These are phyloP conservation scores for Melanotaenia boesemani DNA, from an alignment of 2,797 vertebrate species.

Conservation along the genomic window DNA sequence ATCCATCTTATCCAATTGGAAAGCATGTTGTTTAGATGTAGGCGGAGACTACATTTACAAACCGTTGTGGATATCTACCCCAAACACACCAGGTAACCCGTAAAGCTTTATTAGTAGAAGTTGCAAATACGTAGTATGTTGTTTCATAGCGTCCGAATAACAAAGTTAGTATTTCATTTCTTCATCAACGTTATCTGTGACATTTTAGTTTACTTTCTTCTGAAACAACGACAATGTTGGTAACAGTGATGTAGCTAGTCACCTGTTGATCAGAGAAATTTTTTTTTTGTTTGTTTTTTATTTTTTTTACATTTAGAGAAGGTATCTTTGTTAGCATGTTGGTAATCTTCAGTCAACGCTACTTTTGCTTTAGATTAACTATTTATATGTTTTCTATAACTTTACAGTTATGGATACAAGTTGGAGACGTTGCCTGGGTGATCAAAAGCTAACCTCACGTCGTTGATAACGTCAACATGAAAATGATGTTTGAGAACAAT, in stretches of 20 bases:
- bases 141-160: background rate
- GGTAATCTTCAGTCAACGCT: background rate
- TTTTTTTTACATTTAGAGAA: conserved; percentile 36
- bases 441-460: background rate
- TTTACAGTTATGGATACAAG: background rate
- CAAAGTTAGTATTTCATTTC: fast-evolving
- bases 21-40: conserved; percentile 32
- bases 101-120: background rate
- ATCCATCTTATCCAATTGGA: conserved; percentile 69
- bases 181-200: background rate
- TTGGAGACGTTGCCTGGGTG: conserved; percentile 1
- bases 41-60: conserved; percentile 60
- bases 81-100: background rate
- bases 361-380: background rate
- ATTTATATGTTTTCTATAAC: background rate
- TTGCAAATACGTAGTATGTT: background rate
- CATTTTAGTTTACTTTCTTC: background rate
- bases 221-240: conserved; percentile 7
- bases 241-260: conserved; percentile 16
- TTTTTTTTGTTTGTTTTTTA: conserved; percentile 61
- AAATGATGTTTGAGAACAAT: conserved; percentile 63
- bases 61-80: conserved; percentile 5
- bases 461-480: background rate
- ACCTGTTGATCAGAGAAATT: conserved; percentile 64
- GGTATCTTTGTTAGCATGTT: conserved; percentile 24